These are phyloP conservation scores for Melanocharis versteri DNA, from an alignment of 2,113 vertebrate species.

Conservation along the genomic window DNA sequence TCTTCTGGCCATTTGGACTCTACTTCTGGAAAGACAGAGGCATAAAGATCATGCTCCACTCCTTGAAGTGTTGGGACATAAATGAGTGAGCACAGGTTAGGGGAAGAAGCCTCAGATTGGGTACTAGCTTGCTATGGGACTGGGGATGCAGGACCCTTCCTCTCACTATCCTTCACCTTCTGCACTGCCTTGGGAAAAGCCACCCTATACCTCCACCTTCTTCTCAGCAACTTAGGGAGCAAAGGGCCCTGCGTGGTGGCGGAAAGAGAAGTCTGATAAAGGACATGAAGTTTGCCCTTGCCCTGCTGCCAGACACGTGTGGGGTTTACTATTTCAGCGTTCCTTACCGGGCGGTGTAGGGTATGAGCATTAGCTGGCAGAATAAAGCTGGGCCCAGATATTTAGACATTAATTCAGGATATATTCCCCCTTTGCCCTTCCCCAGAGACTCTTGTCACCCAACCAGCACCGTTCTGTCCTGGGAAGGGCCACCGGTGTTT, in stretches of 20 bases:
- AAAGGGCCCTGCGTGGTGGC: background rate
- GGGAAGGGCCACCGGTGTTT: background rate
- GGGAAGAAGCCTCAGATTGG: background rate
- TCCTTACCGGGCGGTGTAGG: accelerated
- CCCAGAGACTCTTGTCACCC: background rate
- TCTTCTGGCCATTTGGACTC: background rate
- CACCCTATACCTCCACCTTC: background rate
- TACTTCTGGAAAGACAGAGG: background rate
- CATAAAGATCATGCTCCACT: background rate
- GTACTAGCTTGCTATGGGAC: background rate
- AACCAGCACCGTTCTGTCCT: background rate
- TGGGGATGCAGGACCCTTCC: background rate
- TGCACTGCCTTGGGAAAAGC: background rate
- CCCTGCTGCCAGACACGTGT: background rate
- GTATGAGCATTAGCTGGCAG: background rate
- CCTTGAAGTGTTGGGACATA: background rate
- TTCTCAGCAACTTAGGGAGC: background rate
- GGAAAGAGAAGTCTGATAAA: background rate
- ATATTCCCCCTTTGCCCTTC: background rate
- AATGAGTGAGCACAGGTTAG: background rate
- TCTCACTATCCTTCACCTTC: background rate
- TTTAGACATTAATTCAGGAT: background rate
- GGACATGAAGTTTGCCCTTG: background rate
- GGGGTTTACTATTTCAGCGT: background rate
- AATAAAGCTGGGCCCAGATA: background rate